Evolutionary conservation across 2,888 invertebrate species (phyloP).

Genomic region (Saturnia pavonia): DNA sequence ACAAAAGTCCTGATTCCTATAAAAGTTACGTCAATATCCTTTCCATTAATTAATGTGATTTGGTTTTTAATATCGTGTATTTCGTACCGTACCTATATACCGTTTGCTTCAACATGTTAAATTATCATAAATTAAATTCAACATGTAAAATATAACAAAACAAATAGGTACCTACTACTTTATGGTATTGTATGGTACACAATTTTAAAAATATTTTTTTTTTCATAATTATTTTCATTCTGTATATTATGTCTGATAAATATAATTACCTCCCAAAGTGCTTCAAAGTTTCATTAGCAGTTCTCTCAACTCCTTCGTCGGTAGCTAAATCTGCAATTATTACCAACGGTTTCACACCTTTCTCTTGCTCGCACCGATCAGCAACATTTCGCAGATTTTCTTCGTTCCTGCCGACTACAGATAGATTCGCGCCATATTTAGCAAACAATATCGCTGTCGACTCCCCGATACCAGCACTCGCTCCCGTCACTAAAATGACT

Average conservation of each 20-base stretch:
- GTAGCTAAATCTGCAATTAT: slow-evolving; percentile 49
- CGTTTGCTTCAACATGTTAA: too few species aligned
- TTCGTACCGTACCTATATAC: too few species aligned
- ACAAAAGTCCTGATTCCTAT: too few species aligned
- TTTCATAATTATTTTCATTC: too few species aligned
- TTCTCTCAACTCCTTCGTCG: slow-evolving; percentile 47
- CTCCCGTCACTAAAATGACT: slow-evolving; percentile 52
- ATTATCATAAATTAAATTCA: too few species aligned
- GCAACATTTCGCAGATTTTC: slow-evolving; percentile 39
- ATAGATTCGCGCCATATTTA: slow-evolving; percentile 41
- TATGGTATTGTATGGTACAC: too few species aligned
- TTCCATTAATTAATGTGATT: too few species aligned
- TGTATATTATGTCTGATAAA: neutral
- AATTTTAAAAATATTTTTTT: neutral
- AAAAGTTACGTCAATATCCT: too few species aligned
- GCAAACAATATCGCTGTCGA: slow-evolving; percentile 46
- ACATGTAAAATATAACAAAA: too few species aligned
- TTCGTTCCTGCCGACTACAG: slow-evolving; percentile 45
- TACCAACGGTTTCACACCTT: slow-evolving; percentile 36
- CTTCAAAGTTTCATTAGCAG: slow-evolving; percentile 40
- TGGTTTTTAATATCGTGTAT: too few species aligned
- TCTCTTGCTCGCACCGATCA: slow-evolving; percentile 34
- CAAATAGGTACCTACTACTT: too few species aligned
- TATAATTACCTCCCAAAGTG: slow-evolving; percentile 43
- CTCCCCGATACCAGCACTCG: slow-evolving; percentile 51